Evolutionary conservation across 2,113 vertebrate species (phyloP).

Genomic region (Passer montanus): DNA sequence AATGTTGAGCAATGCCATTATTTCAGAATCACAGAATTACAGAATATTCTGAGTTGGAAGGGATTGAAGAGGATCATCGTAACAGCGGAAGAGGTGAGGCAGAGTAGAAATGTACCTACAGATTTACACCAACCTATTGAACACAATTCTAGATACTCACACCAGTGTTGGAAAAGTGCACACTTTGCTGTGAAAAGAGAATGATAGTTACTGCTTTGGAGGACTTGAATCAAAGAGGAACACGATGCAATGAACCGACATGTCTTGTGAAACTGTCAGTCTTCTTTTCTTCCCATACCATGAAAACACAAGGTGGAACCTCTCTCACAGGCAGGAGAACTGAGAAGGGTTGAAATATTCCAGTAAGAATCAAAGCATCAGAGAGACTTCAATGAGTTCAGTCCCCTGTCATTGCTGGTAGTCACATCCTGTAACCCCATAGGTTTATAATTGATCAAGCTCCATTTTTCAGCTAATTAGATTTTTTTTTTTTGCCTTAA

Average conservation of each 20-base stretch:
- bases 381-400: not conserved
- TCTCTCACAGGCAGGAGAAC: not conserved
- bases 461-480: slow-evolving; percentile 50
- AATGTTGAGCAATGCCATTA: not conserved
- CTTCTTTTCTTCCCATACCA: not conserved
- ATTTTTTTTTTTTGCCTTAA: slow-evolving; percentile 4
- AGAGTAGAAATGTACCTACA: not conserved
- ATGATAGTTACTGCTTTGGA: not conserved
- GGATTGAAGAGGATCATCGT: not conserved
- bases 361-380: not conserved
- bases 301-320: not conserved
- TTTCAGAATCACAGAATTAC: not conserved
- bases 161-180: not conserved
- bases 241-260: not conserved
- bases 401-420: not conserved
- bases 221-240: not conserved
- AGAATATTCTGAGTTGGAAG: not conserved
- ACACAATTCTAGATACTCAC: not conserved
- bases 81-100: not conserved
- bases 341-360: not conserved
- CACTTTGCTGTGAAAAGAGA: not conserved
- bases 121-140: not conserved
- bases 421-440: slow-evolving; percentile 1
- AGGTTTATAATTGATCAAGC: slow-evolving; percentile 18
- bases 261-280: not conserved